Conservation (phyloP, 2,888 invertebrate genomes). For the Pandemis cinnamomeana region DNA sequence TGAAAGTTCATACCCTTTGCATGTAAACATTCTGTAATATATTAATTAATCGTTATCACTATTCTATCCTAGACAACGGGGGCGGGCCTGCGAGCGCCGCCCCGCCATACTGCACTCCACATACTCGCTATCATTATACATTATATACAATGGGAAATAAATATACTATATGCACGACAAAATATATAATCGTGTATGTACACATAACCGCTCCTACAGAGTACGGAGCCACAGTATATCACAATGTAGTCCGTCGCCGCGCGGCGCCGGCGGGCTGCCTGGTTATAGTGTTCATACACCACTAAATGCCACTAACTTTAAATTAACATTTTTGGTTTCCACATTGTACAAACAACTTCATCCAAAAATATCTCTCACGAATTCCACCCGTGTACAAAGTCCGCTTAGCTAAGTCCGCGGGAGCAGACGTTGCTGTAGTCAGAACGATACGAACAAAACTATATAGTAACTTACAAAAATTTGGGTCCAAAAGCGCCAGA, state of each 20-base stretch:
- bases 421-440: conserved; percentile 9
- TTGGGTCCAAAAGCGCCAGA: conserved; percentile 53
- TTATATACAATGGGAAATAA: conserved; percentile 83
- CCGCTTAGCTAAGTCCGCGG: neutral
- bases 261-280: neutral
- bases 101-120: conserved; percentile 47
- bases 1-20: conserved; percentile 57
- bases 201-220: conserved; percentile 65
- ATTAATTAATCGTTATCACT: conserved; percentile 67
- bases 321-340: conserved; percentile 75
- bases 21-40: conserved; percentile 71
- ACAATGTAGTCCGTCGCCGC: conserved; percentile 57
- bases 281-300: conserved; percentile 49
- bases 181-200: conserved; percentile 77
- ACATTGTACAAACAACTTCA: conserved; percentile 70
- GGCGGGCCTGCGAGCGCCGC: conserved; percentile 54
- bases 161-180: conserved; percentile 75
- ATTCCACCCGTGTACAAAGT: conserved; percentile 31
- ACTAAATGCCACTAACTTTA: conserved; percentile 56
- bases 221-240: conserved; percentile 61
- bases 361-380: conserved; percentile 65
- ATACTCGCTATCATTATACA: conserved; percentile 66
- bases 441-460: conserved; percentile 30
- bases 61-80: conserved; percentile 62
- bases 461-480: conserved; percentile 61